phyloP scores from a whole-genome alignment of 1,140 invertebrate genomes.

The Samia ricini region DNA sequence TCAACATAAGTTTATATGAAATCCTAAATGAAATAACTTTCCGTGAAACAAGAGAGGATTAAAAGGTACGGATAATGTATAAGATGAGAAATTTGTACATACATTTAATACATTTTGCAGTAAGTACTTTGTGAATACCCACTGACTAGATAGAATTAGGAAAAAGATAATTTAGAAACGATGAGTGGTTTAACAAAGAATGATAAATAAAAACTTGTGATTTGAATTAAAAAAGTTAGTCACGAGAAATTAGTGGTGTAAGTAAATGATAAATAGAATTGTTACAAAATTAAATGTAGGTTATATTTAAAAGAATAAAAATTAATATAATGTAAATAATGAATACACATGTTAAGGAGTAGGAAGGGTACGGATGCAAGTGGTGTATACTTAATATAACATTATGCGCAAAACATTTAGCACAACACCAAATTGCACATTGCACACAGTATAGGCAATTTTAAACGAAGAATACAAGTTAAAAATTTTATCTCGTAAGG shows the following conservation, averaged over 20 bases:
- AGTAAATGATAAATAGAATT: background rate
- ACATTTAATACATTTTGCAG: background rate
- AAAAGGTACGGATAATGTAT: slow-evolving; percentile 18
- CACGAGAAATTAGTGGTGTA: background rate
- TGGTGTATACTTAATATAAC: slow-evolving; percentile 48
- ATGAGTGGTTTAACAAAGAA: background rate
- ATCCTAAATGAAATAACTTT: slow-evolving; percentile 39
- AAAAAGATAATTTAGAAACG: background rate
- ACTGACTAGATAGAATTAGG: background rate
- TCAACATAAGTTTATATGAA: slow-evolving; percentile 35
- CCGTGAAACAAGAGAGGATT: slow-evolving; percentile 36
- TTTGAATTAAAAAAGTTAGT: background rate
- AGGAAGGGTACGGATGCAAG: slow-evolving; percentile 54
- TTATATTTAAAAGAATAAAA: background rate
- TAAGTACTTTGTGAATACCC: background rate
- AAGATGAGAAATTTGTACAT: background rate
- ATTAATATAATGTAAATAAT: background rate
- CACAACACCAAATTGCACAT: slow-evolving; percentile 70
- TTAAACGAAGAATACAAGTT: slow-evolving; percentile 28
- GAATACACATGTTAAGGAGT: slow-evolving; percentile 16
- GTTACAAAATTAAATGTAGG: background rate
- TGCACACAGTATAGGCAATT: slow-evolving; percentile 55
- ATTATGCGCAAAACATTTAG: slow-evolving; percentile 59
- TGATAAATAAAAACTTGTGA: background rate
- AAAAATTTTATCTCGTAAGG: background rate